Base-by-base conservation (phyloP, 2,113 vertebrate species). In the Muntiacus reevesi region DNA sequence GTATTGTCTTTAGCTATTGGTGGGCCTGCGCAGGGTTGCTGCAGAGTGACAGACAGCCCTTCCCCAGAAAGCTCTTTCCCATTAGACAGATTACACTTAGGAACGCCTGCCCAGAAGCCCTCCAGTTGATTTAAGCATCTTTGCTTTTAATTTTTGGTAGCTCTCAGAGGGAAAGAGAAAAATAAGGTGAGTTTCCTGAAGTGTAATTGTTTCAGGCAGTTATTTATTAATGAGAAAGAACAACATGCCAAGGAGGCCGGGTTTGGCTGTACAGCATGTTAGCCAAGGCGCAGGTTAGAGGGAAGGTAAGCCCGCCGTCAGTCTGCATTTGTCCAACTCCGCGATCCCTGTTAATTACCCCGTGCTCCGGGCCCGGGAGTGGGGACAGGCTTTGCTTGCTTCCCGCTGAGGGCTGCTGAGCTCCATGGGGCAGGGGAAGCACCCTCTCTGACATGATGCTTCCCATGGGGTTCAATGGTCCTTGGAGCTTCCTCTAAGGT, bases 161-260 rank as follows among this genome's bases (percentile, higher is more conserved):
- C 81, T 96, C 92, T 95, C 83, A 6, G 78, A 50, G 71, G 64
- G 88, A 85, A 96, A 95, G 47, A 89, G 92, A 98, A 50, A 47
- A 97, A 97, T 88, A 93, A 94, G 97, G 36, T 62, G 55, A 96
- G 90, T 82, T 98, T 96, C 91, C 92, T 33, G 50, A 95, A 71
- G 95, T 95, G 88, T 98, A 98, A 98, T 98, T 97, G 97, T 98
- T 98, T 94, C 0, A 0, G 98, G 97, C 98, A 98, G 97, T 98
- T 98, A 94, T 97, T 98, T 98, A 98, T 98, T 98, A 98, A 98
- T 96, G 95, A 96, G 95, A 98, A 97, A 96, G 76, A 98, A 87
- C 87, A 97, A 95, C 96, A 85, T 62, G 96, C 96, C 98, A 85
- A 95, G 96, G 97, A 98, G n/a, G 54, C 87, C 33, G 0, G 76